These are phyloP conservation scores for Proales similis DNA, from an alignment of 1,140 invertebrate genomes.

Conservation along the genomic window DNA sequence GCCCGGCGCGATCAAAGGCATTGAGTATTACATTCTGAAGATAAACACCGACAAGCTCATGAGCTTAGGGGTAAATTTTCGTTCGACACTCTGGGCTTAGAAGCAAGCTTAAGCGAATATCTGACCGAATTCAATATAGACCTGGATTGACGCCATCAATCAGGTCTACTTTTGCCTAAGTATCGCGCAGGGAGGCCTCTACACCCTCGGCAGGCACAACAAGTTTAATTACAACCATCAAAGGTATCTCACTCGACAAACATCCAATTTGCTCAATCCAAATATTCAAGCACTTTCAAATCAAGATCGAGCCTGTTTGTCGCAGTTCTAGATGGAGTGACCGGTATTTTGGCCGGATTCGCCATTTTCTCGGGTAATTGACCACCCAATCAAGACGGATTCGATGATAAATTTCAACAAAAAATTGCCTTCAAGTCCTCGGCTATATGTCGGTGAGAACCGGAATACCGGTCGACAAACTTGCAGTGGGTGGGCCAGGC, in stretches of 20 bases:
- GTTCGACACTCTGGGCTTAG: not conserved
- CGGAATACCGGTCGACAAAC: conserved; percentile 44
- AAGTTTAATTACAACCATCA: conserved; percentile 37
- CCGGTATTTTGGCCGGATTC: conserved; percentile 44
- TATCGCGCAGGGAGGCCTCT: conserved; percentile 30
- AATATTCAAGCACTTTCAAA: conserved; percentile 46
- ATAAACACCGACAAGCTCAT: conserved; percentile 9
- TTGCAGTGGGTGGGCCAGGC: conserved; percentile 41
- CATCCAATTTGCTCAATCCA: conserved; percentile 57
- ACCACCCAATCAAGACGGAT: too few species aligned
- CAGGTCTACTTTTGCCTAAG: conserved; percentile 40
- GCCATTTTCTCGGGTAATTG: conserved; percentile 58
- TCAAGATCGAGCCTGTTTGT: conserved; percentile 21
- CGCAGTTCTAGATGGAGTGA: conserved; percentile 55
- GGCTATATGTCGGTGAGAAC: conserved; percentile 44
- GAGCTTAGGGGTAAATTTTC: conserved; percentile 1
- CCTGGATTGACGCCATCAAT: conserved; percentile 40
- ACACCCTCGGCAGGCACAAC: conserved; percentile 24
- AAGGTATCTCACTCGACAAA: conserved; percentile 1
- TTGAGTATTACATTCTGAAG: conserved; percentile 57
- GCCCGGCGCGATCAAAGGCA: conserved; percentile 68
- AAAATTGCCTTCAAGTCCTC: conserved; percentile 41
- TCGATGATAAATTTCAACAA: too few species aligned
- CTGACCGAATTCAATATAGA: conserved; percentile 43
- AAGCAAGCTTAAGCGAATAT: not conserved